Base-by-base conservation (phyloP, 2,888 invertebrate species). In the Phengaris arion region DNA sequence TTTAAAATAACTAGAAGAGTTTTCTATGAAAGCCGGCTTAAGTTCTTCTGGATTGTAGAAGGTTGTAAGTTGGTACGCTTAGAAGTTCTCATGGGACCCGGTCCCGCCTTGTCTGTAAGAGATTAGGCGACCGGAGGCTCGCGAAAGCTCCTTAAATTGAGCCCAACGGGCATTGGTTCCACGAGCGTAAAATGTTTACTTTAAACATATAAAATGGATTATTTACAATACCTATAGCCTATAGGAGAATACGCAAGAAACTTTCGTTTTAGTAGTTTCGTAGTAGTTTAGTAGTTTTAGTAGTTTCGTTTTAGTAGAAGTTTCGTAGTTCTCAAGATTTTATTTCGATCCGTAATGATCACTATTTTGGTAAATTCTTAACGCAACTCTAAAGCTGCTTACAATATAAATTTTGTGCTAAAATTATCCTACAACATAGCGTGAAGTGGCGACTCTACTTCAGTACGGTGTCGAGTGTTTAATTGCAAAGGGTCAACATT, bases 61-160 rank as follows among this genome's bases (percentile, higher is more conserved):
- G 64, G 64, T 64, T 35, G 64, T 45, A 13, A 64, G 35, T 35
- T 35, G 48, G 64, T 64, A 45, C 35, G 35, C 13, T 64, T 64
- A 64, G 12, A 64, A 12, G 12, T 45, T 12, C 64, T 64, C 35
- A 35, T 35, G 64, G 64, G 64, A 64, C 12, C 64, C 64, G 64
- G 64, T 64, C 64, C 64, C 64, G 64, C 64, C 64, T 64, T 64
- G 64, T 64, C 64, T 64, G 45, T 64, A 64, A 64, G 64, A 64
- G 64, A 64, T 64, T 64, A 64, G 64, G 35, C 35, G 35, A 35
- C 6, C 35, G 64, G 22, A 59, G 59, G 64, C 64, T 45, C 12
- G 64, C 35, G 45, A 12, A 45, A 64, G 35, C 35, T 64, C 64
- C 35, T 45, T 35, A 64, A 64, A 64, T 64, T 64, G 35, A 64